These are phyloP conservation scores for Apocrypta bakeri DNA, from an alignment of 1,140 invertebrate species.

Conservation along the genomic window DNA sequence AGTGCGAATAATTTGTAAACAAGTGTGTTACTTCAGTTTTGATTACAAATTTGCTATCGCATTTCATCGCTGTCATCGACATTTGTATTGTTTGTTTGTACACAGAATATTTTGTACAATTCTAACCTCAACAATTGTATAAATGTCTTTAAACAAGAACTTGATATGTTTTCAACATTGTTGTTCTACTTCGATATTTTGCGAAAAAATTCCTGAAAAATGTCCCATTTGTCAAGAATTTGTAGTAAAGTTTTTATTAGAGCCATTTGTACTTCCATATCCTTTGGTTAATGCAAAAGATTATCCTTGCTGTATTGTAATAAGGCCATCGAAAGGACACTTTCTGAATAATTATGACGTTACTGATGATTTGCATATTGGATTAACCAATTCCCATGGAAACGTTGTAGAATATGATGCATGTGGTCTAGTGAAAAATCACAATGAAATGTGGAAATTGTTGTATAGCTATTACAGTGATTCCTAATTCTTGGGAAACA, in stretches of 20 bases:
- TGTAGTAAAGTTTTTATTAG: slow-evolving; percentile 55
- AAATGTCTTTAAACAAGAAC: slow-evolving; percentile 28
- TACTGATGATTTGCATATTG: slow-evolving; percentile 66
- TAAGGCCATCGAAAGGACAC: slow-evolving; percentile 66
- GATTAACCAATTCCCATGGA: slow-evolving; percentile 62
- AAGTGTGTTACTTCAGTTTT: not conserved
- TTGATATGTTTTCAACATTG: slow-evolving; percentile 71
- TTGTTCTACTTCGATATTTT: slow-evolving; percentile 62
- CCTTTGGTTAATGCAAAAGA: slow-evolving; percentile 64
- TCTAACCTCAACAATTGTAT: not conserved
- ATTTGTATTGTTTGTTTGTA: not conserved
- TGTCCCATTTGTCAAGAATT: slow-evolving; percentile 65
- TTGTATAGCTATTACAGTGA: slow-evolving; percentile 62
- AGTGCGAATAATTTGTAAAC: not conserved
- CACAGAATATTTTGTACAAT: not conserved
- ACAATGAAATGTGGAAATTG: slow-evolving; percentile 63
- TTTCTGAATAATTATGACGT: slow-evolving; percentile 65
- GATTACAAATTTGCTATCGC: not conserved
- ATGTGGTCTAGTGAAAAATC: slow-evolving; percentile 63
- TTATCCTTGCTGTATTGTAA: slow-evolving; percentile 59
- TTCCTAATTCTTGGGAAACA: slow-evolving; percentile 65
- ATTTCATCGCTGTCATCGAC: not conserved
- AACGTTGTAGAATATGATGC: slow-evolving; percentile 67
- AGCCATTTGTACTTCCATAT: slow-evolving; percentile 67
- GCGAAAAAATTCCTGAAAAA: slow-evolving; percentile 61